A percentile compares a stretch with the other conserved stretches of the same genome.
phyloP scores from a whole-genome alignment of 1,140 invertebrate genomes.

The Meloidogyne hapla region DNA sequence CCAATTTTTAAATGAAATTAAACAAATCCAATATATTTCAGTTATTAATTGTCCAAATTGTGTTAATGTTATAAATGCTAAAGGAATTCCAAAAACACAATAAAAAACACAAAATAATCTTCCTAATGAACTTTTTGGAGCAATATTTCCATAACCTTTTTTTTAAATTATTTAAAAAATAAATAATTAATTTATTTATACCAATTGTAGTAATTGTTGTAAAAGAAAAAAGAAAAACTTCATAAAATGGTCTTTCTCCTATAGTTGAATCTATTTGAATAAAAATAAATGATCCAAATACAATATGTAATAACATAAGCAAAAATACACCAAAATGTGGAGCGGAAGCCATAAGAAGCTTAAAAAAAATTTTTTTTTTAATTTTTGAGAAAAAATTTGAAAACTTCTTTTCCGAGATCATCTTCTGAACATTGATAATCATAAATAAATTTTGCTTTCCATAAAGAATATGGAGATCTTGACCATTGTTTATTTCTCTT shows the following conservation, averaged over 20 bases:
- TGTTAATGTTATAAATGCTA: conserved; percentile 28
- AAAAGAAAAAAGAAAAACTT: conserved; percentile 32
- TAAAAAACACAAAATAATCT: conserved; percentile 24
- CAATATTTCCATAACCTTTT: conserved; percentile 39
- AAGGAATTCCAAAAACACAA: conserved; percentile 34
- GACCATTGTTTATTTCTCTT: not conserved
- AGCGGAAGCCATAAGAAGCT: conserved; percentile 6
- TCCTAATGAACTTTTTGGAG: conserved; percentile 12
- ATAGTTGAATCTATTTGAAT: conserved; percentile 8
- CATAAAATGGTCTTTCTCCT: conserved; percentile 25
- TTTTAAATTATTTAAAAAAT: not conserved
- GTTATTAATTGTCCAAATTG: conserved; percentile 28
- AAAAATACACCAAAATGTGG: conserved; percentile 20
- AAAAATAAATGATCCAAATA: conserved; percentile 28
- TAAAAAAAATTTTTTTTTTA: not conserved
- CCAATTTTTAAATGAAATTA: conserved; percentile 21
- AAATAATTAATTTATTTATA: conserved; percentile 11
- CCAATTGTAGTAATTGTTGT: conserved; percentile 38
- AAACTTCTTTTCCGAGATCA: not conserved
- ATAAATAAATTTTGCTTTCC: not conserved
- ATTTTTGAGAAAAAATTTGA: not conserved
- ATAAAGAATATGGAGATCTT: not conserved
- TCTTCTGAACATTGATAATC: conserved; percentile 5
- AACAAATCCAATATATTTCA: conserved; percentile 31
- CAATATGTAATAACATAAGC: conserved; percentile 20